Conservation (phyloP, 1,140 invertebrate species). For the Macrotrachela quadricornifera region DNA sequence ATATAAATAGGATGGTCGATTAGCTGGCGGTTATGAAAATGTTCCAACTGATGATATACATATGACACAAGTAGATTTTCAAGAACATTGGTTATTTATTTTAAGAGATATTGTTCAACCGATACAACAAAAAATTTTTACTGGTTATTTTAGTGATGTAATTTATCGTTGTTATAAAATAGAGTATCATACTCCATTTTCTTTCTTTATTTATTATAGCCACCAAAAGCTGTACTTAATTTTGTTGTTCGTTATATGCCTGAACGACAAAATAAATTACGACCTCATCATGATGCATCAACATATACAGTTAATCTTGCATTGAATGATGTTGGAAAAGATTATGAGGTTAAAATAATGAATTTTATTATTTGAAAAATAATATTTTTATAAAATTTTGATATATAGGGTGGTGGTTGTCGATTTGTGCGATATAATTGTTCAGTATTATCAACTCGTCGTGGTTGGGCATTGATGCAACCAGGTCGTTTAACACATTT, state of each 20-base stretch:
- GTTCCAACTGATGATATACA: conserved; percentile 95
- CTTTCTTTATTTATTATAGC: conserved; percentile 37
- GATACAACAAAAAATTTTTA: conserved; percentile 72
- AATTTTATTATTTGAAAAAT: no score
- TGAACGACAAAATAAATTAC: conserved; percentile 70
- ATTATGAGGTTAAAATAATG: conserved; percentile 37
- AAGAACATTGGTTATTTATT: conserved; percentile 68
- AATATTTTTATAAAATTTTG: no score
- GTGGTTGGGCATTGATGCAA: conserved; percentile 89
- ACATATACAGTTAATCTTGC: conserved; percentile 97
- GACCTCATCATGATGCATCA: conserved; percentile 91
- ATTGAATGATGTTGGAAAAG: conserved; percentile 49
- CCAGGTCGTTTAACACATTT: conserved; percentile 85
- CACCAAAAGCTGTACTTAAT: conserved; percentile 83
- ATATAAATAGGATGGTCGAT: conserved; percentile 27
- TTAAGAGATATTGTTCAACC: conserved; percentile 67
- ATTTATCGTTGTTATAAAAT: conserved; percentile 18
- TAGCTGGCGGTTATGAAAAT: conserved; percentile 84
- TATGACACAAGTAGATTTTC: conserved; percentile 83
- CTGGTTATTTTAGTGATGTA: conserved; percentile 61
- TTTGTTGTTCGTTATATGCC: conserved; percentile 90
- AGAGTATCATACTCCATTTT: neutral
- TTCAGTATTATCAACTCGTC: conserved; percentile 57
- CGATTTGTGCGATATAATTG: conserved; percentile 87
- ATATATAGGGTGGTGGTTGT: conserved; percentile 53